Evolutionary conservation across 2,797 vertebrate genomes (phyloP), one percentile per base, ranked within the genome.

Genomic region (Coracias cyanogaster): DNA sequence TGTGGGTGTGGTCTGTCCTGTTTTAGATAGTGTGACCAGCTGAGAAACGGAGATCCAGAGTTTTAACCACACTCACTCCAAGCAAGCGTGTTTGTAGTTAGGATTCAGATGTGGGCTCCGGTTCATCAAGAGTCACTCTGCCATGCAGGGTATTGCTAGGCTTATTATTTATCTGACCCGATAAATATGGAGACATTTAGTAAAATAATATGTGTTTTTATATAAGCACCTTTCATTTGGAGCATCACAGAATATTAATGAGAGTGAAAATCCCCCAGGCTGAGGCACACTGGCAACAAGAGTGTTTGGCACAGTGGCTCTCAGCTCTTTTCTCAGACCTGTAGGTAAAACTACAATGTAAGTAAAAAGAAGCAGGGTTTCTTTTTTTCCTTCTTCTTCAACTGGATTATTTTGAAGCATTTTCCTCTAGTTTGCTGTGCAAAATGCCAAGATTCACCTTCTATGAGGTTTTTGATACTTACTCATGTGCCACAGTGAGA

Each of bases 401-500:
- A 7, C 16, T 58, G 20, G 13, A 16, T 90, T 80, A 16, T 66
- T 55, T 8, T 26, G 61, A 60, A 86, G 18, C 3, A 4, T 29
- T 85, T 60, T 28, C 12, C 3, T 57, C 10, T 39, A 29, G 15
- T 43, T 7, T 86, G 15, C 51, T 66, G 7, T 45, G 18, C 1
- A 15, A 80, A 80, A 67, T 60, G 11, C 58, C 18, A 64, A 64
- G 21, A 24, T 72, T 21, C 24, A 46, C 7, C 9, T 60, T 82
- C 65, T 52, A 8, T 31, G 41, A 60, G 9, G 9, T 57, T 80
- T 93, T 74, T 70, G 22, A 31, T 77, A 15, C 24, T 33, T 74
- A 18, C 0, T 0, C 43, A 33, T 0, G 0, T 78, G 29, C 17
- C 9, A 9, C 8, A 24, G 33, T 18, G 35, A 35, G 37, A 90